Conservation (phyloP, 2,888 invertebrate genomes). For the Phymatocera aterrima region DNA sequence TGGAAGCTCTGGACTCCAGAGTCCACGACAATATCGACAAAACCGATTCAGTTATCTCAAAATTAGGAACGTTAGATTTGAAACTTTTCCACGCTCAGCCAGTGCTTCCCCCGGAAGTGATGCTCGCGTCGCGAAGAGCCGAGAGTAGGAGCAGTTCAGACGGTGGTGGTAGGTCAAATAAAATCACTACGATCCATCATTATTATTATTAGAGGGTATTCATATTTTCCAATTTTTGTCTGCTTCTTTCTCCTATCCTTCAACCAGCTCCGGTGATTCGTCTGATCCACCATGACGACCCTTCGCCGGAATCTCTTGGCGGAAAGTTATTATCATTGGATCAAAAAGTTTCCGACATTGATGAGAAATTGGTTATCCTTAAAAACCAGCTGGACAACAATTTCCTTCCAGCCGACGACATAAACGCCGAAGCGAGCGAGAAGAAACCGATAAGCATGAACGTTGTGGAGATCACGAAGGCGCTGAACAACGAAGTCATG, state of each 20-base stretch:
- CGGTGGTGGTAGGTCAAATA: conserved; percentile 58
- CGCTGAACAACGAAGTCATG: conserved; percentile 88
- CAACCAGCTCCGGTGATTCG: conserved; percentile 64
- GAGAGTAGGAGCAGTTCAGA: conserved; percentile 61
- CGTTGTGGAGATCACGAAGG: conserved; percentile 88
- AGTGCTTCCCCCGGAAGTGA: conserved; percentile 71
- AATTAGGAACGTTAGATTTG: conserved; percentile 84
- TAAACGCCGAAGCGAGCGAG: conserved; percentile 91
- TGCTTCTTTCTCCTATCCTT: background rate
- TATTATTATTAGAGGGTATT: background rate
- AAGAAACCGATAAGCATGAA: conserved; percentile 91
- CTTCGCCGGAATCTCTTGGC: conserved; percentile 64
- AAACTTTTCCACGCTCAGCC: conserved; percentile 82
- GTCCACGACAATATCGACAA: conserved; percentile 90
- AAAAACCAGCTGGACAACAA: conserved; percentile 91
- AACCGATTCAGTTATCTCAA: conserved; percentile 89
- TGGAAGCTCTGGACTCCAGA: conserved; percentile 88
- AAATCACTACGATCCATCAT: background rate
- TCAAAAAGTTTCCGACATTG: conserved; percentile 90
- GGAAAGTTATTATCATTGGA: conserved; percentile 82
- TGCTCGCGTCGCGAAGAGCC: conserved; percentile 57
- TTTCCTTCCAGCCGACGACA: conserved; percentile 86
- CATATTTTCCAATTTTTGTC: background rate
- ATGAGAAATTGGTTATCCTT: conserved; percentile 85
- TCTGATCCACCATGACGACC: conserved; percentile 63